Evolutionary conservation across 2,113 vertebrate genomes (phyloP), one percentile per base, ranked within the genome.

Genomic region (Lanius collurio): DNA sequence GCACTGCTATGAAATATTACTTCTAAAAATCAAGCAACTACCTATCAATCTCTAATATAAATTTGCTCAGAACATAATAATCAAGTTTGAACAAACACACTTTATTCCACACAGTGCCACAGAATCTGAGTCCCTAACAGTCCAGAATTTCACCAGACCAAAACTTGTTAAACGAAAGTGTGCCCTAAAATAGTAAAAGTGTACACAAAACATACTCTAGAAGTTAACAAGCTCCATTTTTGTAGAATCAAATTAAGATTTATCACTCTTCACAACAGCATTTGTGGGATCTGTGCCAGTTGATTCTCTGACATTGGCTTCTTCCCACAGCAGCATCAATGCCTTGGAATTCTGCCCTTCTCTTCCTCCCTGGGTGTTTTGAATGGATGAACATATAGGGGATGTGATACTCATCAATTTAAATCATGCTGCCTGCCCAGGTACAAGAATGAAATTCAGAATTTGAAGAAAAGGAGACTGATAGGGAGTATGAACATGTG

Each of bases 31-130:
- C 46, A 39, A 93, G 46, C 9, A 76, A 62, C 35, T 67, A 53
- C 52, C 15, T 87, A 81, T 90, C 71, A 79, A 63, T 87, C 81
- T 87, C 44, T 67, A 83, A 60, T 62, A 80, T 35, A 47, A 62
- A 73, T 84, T 91, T 91, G 15, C 78, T 95, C 44, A 96, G 82
- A 93, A 84, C 42, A 70, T n/a, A 63, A 79, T 73, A 55, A 83
- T 67, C 44, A 76, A 37, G 71, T 73, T 89, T 76, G 79, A 96
- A 68, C 59, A 81, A 55, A 65, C 27, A 65, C 13, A 60, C 11
- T 7, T 33, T 49, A 76, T 83, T 94, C 81, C 37, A 89, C 22
- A 69, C 10, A 81, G 30, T 87, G 95, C 79, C 80, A 86, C 49
- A 62, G n/a, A 68, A 79, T 18, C 28, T 57, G 37, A 91, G 86